phyloP scores from a whole-genome alignment of 2,888 invertebrate genomes.

The Bibio marci region DNA sequence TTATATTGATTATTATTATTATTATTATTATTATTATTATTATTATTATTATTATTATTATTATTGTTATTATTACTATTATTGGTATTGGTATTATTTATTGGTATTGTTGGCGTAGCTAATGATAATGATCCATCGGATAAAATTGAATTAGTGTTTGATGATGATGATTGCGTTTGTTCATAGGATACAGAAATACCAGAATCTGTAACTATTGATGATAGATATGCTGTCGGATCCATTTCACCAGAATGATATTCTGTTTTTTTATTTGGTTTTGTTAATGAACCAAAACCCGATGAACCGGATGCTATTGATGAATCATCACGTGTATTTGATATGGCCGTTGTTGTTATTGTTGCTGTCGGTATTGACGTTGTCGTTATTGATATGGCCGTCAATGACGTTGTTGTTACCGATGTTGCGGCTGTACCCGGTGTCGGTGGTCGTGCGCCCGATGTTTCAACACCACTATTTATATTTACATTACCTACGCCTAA shows the following conservation, averaged over 20 bases:
- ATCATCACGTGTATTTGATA: slow-evolving; percentile 33
- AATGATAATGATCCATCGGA: too few relatives aligned
- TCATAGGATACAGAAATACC: slow-evolving; percentile 29
- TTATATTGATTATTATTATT: too few relatives aligned
- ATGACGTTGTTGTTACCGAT: slow-evolving; percentile 20
- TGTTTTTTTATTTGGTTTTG: slow-evolving; percentile 39
- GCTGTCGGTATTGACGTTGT: slow-evolving; percentile 4
- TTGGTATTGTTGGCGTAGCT: too few relatives aligned
- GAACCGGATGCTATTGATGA: slow-evolving; percentile 54
- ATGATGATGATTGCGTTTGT: slow-evolving; percentile 1
- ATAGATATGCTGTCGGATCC: slow-evolving; percentile 19
- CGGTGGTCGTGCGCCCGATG: neutral
- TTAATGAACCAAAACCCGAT: slow-evolving; percentile 73
- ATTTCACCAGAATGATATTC: slow-evolving; percentile 14
- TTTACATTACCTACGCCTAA: slow-evolving; percentile 14
- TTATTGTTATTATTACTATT: too few relatives aligned
- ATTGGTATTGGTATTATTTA: too few relatives aligned
- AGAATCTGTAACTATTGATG: slow-evolving; percentile 28
- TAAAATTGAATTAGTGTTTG: neutral
- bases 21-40: too few relatives aligned
- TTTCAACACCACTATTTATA: neutral
- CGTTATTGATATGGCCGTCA: slow-evolving; percentile 9
- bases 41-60: too few relatives aligned
- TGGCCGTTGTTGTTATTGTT: neutral
- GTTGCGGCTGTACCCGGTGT: neutral